Evolutionary conservation across 2,113 vertebrate species (phyloP), one percentile per base, ranked within the genome.

Genomic region (Malurus alboscapulatus): DNA sequence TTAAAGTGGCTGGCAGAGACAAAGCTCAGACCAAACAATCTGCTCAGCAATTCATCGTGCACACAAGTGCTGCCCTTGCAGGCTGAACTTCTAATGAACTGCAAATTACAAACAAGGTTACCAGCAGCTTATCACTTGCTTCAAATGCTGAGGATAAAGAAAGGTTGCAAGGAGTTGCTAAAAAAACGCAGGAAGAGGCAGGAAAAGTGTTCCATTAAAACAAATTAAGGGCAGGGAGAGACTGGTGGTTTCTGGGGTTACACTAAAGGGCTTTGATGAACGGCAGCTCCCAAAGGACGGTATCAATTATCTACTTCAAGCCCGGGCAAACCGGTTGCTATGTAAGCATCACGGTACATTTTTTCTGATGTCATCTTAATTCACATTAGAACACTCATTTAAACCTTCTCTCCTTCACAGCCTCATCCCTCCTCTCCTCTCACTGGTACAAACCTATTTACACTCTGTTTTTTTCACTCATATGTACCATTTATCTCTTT

Each of bases 291-390:
- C 73, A 65, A 67, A 74, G 76, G 77, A 74, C 67, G 76, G 73
- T 59, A 92, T 88, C 72, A 95, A 81, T 92, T 92, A 63, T 24
- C 90, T 71, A n/a, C 71, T 88, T 88, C 79, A 77, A 81, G 59
- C 67, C 27, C 87, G 68, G 58, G 71, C 69, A 92, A 72, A 91
- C 61, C 67, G 32, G 36, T 81, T 90, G 91, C 88, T 93, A n/a
- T 61, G 57, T 84, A 79, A 96, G 94, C 84, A 95, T 61, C 73
- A 61, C 47, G 59, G 61, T 84, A 85, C 54, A 47, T 24, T 67
- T 61, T 71, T 91, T 66, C 69, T 92, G 84, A 84, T 47, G 30
- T 92, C 93, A 87, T 91, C 53, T 69, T 87, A 55, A 91, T 65
- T 72, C 76, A 62, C 59, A 50, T 58, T 67, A 61, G 63, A 73